These are phyloP conservation scores for Drosophila ercepeae DNA, from an alignment of 1,140 invertebrate genomes.

Conservation along the genomic window DNA sequence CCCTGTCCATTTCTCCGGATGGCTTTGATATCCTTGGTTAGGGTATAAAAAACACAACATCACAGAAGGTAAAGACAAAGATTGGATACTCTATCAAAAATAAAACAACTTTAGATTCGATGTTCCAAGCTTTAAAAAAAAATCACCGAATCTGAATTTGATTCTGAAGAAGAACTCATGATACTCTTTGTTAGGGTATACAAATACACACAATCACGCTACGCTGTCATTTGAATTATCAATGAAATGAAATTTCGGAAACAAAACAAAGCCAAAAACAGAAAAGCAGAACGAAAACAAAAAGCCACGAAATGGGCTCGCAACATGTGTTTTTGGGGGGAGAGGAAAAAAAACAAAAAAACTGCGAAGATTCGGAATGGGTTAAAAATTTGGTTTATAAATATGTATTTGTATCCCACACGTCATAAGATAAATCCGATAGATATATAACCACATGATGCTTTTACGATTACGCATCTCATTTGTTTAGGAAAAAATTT, in stretches of 20 bases:
- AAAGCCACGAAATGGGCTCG: slow-evolving; percentile 43
- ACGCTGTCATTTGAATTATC: slow-evolving; percentile 65
- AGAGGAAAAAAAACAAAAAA: slow-evolving; percentile 11
- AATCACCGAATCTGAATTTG: too few relatives aligned
- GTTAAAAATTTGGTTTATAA: slow-evolving; percentile 38
- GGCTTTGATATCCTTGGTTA: too few relatives aligned
- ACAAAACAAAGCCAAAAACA: slow-evolving; percentile 50
- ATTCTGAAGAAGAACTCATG: background rate
- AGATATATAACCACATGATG: slow-evolving; percentile 25
- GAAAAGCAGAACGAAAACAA: slow-evolving; percentile 33
- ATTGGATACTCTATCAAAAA: too few relatives aligned
- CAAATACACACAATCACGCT: slow-evolving; percentile 29
- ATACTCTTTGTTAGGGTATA: background rate
- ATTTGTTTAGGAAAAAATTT: slow-evolving; percentile 14
- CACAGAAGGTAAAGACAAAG: too few relatives aligned
- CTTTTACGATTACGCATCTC: slow-evolving; percentile 24
- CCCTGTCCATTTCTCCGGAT: too few relatives aligned
- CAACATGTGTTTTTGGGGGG: slow-evolving; percentile 37
- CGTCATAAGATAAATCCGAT: slow-evolving; percentile 26
- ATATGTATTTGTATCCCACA: slow-evolving; percentile 38
- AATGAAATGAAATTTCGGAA: slow-evolving; percentile 76
- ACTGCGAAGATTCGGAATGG: slow-evolving; percentile 5
- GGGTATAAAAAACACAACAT: too few relatives aligned
- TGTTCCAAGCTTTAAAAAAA: too few relatives aligned
- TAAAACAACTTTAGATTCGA: too few relatives aligned